Evolutionary conservation across 2,888 invertebrate species (phyloP).

Genomic region (Lamellibrachia columna): DNA sequence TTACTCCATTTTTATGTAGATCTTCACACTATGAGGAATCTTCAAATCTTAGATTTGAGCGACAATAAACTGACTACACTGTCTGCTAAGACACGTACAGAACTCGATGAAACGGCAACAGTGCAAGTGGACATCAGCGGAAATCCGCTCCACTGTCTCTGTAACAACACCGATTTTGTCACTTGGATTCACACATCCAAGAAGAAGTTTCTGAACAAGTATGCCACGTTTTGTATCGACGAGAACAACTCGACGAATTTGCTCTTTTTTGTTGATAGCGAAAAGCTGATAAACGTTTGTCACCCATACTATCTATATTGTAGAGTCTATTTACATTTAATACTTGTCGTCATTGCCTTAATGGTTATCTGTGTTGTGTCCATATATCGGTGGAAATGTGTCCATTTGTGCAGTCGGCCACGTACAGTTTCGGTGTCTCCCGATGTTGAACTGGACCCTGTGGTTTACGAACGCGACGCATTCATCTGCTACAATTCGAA

Average conservation of each 20-base stretch:
- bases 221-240: neutral
- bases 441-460: neutral
- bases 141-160: neutral
- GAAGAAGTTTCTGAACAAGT: neutral
- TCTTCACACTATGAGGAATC: neutral
- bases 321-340: neutral
- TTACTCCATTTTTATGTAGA: neutral
- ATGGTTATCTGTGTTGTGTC: neutral
- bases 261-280: neutral
- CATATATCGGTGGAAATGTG: neutral
- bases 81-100: neutral
- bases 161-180: slow-evolving; percentile 11
- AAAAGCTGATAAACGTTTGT: neutral
- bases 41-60: neutral
- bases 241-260: neutral
- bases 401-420: neutral
- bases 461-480: neutral
- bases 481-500: neutral
- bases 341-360: neutral
- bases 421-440: neutral
- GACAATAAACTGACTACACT: neutral
- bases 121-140: neutral
- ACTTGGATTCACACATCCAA: neutral
- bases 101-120: neutral
- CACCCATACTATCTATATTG: neutral